Conservation (phyloP, 2,888 invertebrate species). For the Euzetes globulus region DNA sequence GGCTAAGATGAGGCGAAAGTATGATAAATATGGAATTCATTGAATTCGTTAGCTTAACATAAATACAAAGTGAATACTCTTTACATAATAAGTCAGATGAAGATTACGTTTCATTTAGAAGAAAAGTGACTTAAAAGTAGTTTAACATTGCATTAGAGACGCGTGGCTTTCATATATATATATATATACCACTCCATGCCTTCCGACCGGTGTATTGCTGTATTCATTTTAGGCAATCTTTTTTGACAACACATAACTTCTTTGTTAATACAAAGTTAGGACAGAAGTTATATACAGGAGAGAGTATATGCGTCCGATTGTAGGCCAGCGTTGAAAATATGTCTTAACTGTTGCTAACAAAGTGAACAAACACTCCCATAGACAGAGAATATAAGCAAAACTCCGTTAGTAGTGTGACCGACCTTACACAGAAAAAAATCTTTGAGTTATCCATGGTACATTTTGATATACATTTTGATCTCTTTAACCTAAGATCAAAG, state of each 20-base stretch:
- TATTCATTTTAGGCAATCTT: not conserved
- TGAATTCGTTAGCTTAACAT: not conserved
- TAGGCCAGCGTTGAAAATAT: not conserved
- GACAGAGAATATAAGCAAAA: not conserved
- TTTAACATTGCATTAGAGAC: slow-evolving; percentile 6
- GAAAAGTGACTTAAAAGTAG: slow-evolving; percentile 11
- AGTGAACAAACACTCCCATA: slow-evolving; percentile 12
- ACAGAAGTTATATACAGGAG: not conserved
- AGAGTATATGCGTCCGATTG: not conserved
- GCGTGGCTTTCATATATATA: slow-evolving; percentile 12
- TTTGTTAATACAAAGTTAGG: not conserved
- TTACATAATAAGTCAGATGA: not conserved
- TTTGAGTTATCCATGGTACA: too few relatives aligned
- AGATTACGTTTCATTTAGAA: slow-evolving; percentile 4
- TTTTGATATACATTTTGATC: too few relatives aligned
- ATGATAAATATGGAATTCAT: not conserved
- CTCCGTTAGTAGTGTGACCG: not conserved
- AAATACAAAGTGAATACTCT: not conserved
- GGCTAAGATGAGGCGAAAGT: not conserved
- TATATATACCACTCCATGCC: not conserved
- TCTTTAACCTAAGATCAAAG: too few relatives aligned
- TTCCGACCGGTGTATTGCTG: not conserved
- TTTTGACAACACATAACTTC: slow-evolving; percentile 23
- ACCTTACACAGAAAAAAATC: too few relatives aligned
- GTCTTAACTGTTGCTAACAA: not conserved